Evolutionary conservation across 1,140 invertebrate genomes (phyloP).

Genomic region (Coelopa frigida): DNA sequence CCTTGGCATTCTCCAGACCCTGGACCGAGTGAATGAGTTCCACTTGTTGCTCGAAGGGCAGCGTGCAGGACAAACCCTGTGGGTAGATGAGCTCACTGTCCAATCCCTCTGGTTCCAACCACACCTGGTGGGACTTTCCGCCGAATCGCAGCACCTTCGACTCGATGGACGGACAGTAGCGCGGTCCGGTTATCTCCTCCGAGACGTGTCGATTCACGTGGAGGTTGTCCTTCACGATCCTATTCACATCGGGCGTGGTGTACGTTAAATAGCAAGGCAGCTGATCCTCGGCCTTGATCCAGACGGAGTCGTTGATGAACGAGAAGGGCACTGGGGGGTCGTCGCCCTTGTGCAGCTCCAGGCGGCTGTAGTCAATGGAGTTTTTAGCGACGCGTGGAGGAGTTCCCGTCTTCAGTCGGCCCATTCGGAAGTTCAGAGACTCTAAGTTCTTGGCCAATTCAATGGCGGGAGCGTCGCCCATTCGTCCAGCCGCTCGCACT

Average conservation of each 20-base stretch:
- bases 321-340: slow-evolving; percentile 75
- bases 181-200: slow-evolving; percentile 70
- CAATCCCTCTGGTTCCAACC: slow-evolving; percentile 89
- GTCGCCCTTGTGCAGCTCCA: slow-evolving; percentile 55
- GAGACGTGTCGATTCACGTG: slow-evolving; percentile 76
- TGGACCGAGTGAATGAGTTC: slow-evolving; percentile 63
- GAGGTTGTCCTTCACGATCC: slow-evolving; percentile 71
- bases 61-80: slow-evolving; percentile 81
- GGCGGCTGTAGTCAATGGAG: slow-evolving; percentile 67
- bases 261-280: slow-evolving; percentile 63
- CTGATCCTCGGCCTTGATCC: slow-evolving; percentile 62
- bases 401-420: slow-evolving; percentile 88
- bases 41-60: slow-evolving; percentile 75
- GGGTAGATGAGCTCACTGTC: slow-evolving; percentile 79
- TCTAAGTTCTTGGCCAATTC: slow-evolving; percentile 74
- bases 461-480: slow-evolving; percentile 76
- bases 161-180: slow-evolving; percentile 92
- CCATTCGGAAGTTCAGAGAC: slow-evolving; percentile 65
- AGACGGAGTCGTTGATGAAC: slow-evolving; percentile 76
- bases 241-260: slow-evolving; percentile 60
- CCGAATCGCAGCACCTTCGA: slow-evolving; percentile 78
- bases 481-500: slow-evolving; percentile 70
- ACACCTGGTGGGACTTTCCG: slow-evolving; percentile 66
- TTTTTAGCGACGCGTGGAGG: slow-evolving; percentile 70
- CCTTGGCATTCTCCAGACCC: slow-evolving; percentile 70